Evolutionary conservation across 2,797 vertebrate species (phyloP).

Genomic region (Melopsittacus undulatus): DNA sequence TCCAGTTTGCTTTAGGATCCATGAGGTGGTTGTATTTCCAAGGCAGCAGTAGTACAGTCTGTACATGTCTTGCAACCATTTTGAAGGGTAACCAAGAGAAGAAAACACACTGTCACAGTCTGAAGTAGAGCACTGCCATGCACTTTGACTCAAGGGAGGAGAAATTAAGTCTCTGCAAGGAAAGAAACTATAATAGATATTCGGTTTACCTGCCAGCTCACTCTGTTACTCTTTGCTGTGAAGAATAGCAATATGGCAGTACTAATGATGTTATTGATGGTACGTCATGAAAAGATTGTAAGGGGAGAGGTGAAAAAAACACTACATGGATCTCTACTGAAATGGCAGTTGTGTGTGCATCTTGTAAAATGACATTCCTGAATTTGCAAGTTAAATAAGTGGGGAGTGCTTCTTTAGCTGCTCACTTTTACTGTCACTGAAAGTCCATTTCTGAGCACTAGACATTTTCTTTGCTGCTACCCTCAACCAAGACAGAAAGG

Average conservation of each 20-base stretch:
- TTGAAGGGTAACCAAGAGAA: background rate
- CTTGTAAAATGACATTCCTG: background rate
- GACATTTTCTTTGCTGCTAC: background rate
- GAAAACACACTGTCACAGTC: background rate
- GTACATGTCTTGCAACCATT: background rate
- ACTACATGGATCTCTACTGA: background rate
- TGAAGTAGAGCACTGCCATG: background rate
- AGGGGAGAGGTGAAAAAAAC: accelerated
- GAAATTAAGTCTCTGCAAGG: background rate
- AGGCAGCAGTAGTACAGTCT: background rate
- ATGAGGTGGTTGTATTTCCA: background rate
- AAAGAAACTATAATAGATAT: background rate
- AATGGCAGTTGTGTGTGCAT: background rate
- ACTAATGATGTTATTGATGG: background rate
- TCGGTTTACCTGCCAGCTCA: background rate
- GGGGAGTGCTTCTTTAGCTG: background rate
- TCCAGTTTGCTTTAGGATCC: background rate
- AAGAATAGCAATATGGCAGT: background rate
- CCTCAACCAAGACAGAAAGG: background rate
- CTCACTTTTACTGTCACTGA: background rate
- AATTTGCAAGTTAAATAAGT: background rate
- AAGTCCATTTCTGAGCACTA: background rate
- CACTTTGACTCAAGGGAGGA: background rate
- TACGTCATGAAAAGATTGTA: background rate
- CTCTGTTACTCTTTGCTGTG: background rate